Evolutionary conservation across 2,888 invertebrate species (phyloP), one percentile per base, ranked within the genome.

Genomic region (Vandiemenella viatica): DNA sequence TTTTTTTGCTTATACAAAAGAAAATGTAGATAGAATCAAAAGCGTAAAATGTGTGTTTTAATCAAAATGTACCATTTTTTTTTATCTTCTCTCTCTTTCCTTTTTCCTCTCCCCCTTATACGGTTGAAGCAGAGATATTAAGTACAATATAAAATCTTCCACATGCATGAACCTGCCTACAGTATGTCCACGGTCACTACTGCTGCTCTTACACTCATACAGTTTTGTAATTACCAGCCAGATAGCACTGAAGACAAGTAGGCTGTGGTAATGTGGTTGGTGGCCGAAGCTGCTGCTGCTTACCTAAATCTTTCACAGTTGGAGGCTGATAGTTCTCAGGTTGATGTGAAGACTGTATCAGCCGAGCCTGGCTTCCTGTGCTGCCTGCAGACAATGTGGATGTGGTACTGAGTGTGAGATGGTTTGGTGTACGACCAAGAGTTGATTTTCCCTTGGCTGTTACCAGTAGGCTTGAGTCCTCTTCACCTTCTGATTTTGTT

Each of bases 381-480:
- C 90, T 91, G 63, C 91, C 90, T 53, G 90, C 90, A 60, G 90
- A 91, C 64, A 92, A 75, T 55, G 92, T 92, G 61, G 91, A 91
- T 59, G 91, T 90, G 62, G 91, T 91, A 73, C 90, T 90, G 72
- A 88, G 72, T 55, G 88, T 89, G 68, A 92, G 77, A 72, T 91
- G 90, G 77, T 91, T 91, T 63, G 92, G 91, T 61, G 91, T 91
- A 64, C 85, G 77, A 61, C 91, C 91, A 66, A 91, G 74, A 58
- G 70, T 72, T 60, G 83, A 78, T 60, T 73, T 69, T 72, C 38
- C 52, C 57, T 51, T 51, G 58, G 57, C 57, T 58, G 52, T 52
- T 50, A 50, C n/a, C 46, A 43, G 13, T 2, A 22, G 45, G 45
- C 73, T 70, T 52, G 81, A 80, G 63, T 88, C 88, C 59, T 83